Evolutionary conservation across 2,113 vertebrate species (phyloP).

Genomic region (Malurus alboscapulatus): DNA sequence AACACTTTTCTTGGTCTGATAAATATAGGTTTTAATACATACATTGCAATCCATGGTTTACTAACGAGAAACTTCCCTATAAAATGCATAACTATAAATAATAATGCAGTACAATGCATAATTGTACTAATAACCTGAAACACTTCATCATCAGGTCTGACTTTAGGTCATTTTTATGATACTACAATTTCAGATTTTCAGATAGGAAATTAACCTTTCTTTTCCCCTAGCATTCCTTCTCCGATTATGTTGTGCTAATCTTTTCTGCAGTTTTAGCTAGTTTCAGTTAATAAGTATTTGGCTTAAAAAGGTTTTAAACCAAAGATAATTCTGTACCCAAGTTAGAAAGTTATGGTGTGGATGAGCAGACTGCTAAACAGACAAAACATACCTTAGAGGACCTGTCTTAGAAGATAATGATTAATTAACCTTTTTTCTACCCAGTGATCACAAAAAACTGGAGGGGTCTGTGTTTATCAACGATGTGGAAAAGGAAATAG

Average conservation of each 20-base stretch:
- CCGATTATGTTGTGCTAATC: not conserved
- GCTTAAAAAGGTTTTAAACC: not conserved
- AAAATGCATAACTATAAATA: not conserved
- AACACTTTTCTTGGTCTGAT: not conserved
- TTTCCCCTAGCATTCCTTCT: not conserved
- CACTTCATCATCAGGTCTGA: not conserved
- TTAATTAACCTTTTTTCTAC: not conserved
- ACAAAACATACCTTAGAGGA: not conserved
- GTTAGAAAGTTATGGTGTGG: not conserved
- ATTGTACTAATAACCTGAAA: not conserved
- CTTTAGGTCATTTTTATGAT: not conserved
- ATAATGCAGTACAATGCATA: not conserved
- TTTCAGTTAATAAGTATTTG: not conserved
- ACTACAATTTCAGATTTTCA: not conserved
- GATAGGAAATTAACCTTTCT: not conserved
- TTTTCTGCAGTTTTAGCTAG: not conserved
- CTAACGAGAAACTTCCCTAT: not conserved
- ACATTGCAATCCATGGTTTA: not conserved
- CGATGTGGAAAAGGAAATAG: fast-evolving
- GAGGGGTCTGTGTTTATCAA: not conserved
- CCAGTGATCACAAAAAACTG: not conserved
- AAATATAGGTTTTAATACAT: not conserved
- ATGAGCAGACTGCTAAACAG: not conserved
- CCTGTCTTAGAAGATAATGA: not conserved
- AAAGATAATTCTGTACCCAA: not conserved